Conservation (phyloP, 2,888 invertebrate genomes). For the Pocota personata region DNA sequence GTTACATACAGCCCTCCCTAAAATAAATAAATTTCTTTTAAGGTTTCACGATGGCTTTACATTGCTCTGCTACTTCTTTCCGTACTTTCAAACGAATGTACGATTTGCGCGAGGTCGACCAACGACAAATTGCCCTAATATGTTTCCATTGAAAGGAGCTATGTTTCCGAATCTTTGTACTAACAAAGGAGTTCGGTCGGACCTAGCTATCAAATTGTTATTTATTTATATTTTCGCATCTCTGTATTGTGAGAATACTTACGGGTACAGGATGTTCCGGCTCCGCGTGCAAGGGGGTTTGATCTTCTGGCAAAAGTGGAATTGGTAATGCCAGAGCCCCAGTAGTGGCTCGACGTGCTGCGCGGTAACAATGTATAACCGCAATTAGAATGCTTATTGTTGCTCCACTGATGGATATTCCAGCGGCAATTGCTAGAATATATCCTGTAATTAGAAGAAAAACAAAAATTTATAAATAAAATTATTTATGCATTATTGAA, state of each 20-base stretch:
- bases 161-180: slow-evolving; percentile 70
- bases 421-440: slow-evolving; percentile 79
- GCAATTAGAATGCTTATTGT: slow-evolving; percentile 80
- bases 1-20: background rate
- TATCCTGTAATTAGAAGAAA: slow-evolving; percentile 77
- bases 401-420: slow-evolving; percentile 79
- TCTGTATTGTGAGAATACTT: slow-evolving; percentile 76
- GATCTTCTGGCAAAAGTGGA: slow-evolving; percentile 79
- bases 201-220: background rate
- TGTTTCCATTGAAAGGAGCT: slow-evolving; percentile 56
- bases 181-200: background rate
- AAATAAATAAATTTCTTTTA: background rate
- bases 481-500: background rate
- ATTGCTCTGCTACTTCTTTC: slow-evolving; percentile 72
- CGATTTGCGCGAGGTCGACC: slow-evolving; percentile 52
- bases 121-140: slow-evolving; percentile 60
- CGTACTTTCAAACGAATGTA: slow-evolving; percentile 29
- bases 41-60: slow-evolving; percentile 50
- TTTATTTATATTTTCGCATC: background rate
- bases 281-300: slow-evolving; percentile 82
- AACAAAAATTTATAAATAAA: slow-evolving; percentile 9
- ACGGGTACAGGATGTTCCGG: slow-evolving; percentile 83
- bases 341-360: slow-evolving; percentile 76
- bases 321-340: slow-evolving; percentile 82
- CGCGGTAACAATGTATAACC: slow-evolving; percentile 77